These are phyloP conservation scores for Aphelinus atriplicis DNA, from an alignment of 1,140 invertebrate species.

Conservation along the genomic window DNA sequence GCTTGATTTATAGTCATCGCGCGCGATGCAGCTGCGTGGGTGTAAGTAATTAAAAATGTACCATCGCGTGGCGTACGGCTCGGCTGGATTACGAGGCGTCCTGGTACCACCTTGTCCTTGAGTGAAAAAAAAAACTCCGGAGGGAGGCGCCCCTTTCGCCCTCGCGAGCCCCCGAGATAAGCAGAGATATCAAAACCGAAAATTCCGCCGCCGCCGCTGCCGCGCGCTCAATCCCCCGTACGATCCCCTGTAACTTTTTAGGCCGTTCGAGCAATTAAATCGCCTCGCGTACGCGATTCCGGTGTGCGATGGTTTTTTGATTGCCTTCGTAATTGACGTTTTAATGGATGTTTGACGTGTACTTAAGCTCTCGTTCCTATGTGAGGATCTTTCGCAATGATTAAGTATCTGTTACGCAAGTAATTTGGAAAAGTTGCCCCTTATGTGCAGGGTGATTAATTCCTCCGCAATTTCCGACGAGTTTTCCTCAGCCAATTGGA, in stretches of 20 bases:
- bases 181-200: conserved; percentile 32
- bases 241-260: conserved; percentile 20
- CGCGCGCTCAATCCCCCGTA: not conserved
- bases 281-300: not conserved
- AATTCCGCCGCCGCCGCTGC: conserved; percentile 6
- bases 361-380: not conserved
- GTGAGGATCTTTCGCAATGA: not conserved
- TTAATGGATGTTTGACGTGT: conserved; percentile 6
- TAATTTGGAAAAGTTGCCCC: too few species aligned
- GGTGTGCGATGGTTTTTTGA: not conserved
- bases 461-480: too few species aligned
- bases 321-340: not conserved
- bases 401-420: too few species aligned
- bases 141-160: not conserved
- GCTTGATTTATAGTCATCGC: conserved; percentile 68
- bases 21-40: conserved; percentile 67
- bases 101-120: conserved; percentile 54
- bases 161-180: conserved; percentile 16
- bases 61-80: conserved; percentile 62
- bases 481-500: too few species aligned
- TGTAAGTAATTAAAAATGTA: conserved; percentile 70
- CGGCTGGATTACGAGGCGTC: conserved; percentile 40
- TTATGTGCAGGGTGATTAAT: too few species aligned
- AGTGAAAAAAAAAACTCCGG: conserved; percentile 49
- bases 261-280: not conserved